Base-by-base conservation (phyloP, 2,797 vertebrate genomes). In the Euthynnus affinis region DNA sequence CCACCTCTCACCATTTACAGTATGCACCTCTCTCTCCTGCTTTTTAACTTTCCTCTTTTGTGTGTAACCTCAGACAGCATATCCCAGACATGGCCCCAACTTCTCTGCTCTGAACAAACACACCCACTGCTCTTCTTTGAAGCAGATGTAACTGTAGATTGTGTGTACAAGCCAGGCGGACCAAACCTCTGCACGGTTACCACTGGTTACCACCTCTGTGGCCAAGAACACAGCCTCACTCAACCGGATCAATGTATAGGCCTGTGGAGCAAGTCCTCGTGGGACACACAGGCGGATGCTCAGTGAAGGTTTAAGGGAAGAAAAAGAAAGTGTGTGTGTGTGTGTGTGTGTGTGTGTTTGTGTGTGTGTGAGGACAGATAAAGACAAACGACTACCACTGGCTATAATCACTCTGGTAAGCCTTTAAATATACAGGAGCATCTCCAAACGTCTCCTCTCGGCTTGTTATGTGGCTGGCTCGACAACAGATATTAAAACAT, bases 371-470 rank as follows among this genome's bases (percentile, higher is more conserved):
- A 23, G n/a, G 59, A 77, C 60, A 62, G 75, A 77, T 73, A n/a
- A 42, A 87, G 70, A 82, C 73, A 81, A 88, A 87, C 29, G 44
- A 69, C 58, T 65, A 59, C 70, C 73, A 74, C 71, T 68, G 65
- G 58, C 78, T 81, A 52, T 85, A 91, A 90, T 80, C 49, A 76
- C 87, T 87, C 74, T 88, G 90, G 90, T 83, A 69, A 88, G 70
- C 86, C 93, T 78, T 91, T 89, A 92, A 93, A 87, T 87, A 91
- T 51, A 93, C 34, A 86, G 86, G 46, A 80, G 66, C 53, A 23
- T 84, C 74, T 89, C 82, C 73, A 77, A 85, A 83, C 8, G 15
- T 80, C 64, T 80, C 71, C 83, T 75, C 74, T 81, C 9, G 68
- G 80, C 72, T 88, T 90, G 90, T 92, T 61, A 65, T 79, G 89